These are phyloP conservation scores for Gymnopithys bicolor DNA, from an alignment of 2,797 vertebrate species.

Conservation along the genomic window DNA sequence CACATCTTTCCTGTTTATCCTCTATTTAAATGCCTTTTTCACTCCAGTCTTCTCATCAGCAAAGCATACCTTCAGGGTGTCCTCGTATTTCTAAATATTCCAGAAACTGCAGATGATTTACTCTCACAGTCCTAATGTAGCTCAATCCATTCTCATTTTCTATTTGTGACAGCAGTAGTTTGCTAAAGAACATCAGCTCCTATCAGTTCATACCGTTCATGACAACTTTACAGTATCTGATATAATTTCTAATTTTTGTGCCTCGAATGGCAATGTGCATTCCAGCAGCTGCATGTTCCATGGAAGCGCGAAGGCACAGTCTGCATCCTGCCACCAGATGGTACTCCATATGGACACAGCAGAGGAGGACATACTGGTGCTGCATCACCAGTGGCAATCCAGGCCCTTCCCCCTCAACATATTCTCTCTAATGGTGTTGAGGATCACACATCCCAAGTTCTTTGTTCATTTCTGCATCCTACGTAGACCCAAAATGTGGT, in stretches of 20 bases:
- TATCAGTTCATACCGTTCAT: slow-evolving; percentile 17
- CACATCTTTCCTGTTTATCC: not conserved
- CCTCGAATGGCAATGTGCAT: not conserved
- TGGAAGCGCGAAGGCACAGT: slow-evolving; percentile 49
- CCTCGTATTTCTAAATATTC: slow-evolving; percentile 52
- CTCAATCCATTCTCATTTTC: slow-evolving; percentile 61
- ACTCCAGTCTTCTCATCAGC: slow-evolving; percentile 7
- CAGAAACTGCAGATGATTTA: slow-evolving; percentile 42
- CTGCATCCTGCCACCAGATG: slow-evolving; percentile 69
- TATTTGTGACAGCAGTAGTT: slow-evolving; percentile 10
- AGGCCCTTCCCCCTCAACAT: slow-evolving; percentile 15
- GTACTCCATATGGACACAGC: slow-evolving; percentile 69
- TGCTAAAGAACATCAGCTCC: slow-evolving; percentile 24
- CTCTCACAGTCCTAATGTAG: slow-evolving; percentile 24
- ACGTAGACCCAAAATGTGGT: rapidly evolving
- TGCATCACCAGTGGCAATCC: slow-evolving; percentile 61
- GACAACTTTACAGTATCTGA: slow-evolving; percentile 40
- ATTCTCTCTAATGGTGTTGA: not conserved
- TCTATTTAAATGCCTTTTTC: not conserved
- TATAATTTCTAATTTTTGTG: slow-evolving; percentile 36
- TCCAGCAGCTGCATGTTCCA: slow-evolving; percentile 54
- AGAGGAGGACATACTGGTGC: slow-evolving; percentile 58
- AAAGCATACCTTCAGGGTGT: slow-evolving; percentile 1
- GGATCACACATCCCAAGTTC: not conserved
- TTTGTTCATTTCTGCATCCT: not conserved